Evolutionary conservation across 2,888 invertebrate genomes (phyloP).

Genomic region (Sylvicola cinctus): DNA sequence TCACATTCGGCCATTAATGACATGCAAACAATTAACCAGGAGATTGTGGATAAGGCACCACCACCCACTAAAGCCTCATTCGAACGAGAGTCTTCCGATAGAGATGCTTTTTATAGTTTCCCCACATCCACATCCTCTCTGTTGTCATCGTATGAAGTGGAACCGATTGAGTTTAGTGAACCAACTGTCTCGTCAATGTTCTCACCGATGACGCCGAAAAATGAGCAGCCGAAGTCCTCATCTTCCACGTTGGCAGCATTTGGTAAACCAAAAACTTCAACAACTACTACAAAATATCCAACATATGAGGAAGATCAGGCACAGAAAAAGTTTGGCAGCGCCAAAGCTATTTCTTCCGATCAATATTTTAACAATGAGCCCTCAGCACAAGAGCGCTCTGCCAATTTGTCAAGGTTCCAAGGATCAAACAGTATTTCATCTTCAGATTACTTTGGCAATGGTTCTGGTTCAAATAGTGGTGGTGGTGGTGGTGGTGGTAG

Average conservation of each 20-base stretch:
- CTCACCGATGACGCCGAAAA: slow-evolving; percentile 6
- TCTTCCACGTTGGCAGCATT: slow-evolving; percentile 9
- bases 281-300: slow-evolving; percentile 6
- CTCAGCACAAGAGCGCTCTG: slow-evolving; percentile 29
- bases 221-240: slow-evolving; percentile 7
- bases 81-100: slow-evolving; percentile 17
- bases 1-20: slow-evolving; percentile 77
- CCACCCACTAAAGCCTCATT: slow-evolving; percentile 24
- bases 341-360: slow-evolving; percentile 95
- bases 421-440: slow-evolving; percentile 91
- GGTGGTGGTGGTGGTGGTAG: slow-evolving; percentile 11
- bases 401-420: slow-evolving; percentile 57
- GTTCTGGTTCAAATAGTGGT: slow-evolving; percentile 20
- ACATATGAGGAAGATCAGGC: slow-evolving; percentile 46
- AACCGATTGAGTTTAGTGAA: slow-evolving; percentile 20
- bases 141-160: slow-evolving; percentile 22
- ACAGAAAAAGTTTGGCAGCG: slow-evolving; percentile 89
- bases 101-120: slow-evolving; percentile 14
- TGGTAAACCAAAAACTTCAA: not conserved
- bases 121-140: slow-evolving; percentile 15
- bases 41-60: slow-evolving; percentile 31
- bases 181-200: slow-evolving; percentile 23
- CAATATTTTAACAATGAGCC: slow-evolving; percentile 74
- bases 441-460: slow-evolving; percentile 71
- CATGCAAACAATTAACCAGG: slow-evolving; percentile 83